Conservation (phyloP, 2,888 invertebrate species). For the Periphyllus acericola region DNA sequence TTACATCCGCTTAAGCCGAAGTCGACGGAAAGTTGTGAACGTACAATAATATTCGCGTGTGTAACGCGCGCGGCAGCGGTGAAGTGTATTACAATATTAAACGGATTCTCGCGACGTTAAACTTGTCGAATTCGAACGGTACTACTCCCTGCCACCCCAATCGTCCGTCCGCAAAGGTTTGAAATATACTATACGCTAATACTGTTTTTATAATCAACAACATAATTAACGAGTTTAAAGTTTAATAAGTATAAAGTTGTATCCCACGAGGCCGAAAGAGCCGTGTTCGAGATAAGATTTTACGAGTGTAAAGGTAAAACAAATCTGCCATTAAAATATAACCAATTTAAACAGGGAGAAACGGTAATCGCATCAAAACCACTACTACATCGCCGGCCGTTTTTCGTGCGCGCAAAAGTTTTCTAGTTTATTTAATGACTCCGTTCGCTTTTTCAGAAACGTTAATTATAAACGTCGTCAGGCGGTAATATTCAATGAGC, state of each 20-base stretch:
- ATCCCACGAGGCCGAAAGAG: slow-evolving; percentile 39
- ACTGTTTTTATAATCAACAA: slow-evolving; percentile 34
- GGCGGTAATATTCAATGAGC: slow-evolving; percentile 56
- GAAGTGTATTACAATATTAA: too few species aligned
- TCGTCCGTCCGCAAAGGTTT: not conserved
- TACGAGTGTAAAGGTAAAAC: slow-evolving; percentile 52
- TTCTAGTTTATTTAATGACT: slow-evolving; percentile 54
- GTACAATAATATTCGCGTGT: too few species aligned
- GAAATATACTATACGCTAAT: not conserved
- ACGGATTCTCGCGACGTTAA: not conserved
- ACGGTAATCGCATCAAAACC: slow-evolving; percentile 55
- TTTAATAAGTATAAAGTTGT: slow-evolving; percentile 47
- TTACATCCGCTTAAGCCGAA: too few species aligned
- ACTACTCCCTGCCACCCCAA: not conserved
- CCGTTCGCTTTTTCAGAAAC: slow-evolving; percentile 31
- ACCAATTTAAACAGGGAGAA: slow-evolving; percentile 44
- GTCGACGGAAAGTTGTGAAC: too few species aligned
- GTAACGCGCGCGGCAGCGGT: too few species aligned
- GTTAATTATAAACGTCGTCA: slow-evolving; percentile 34
- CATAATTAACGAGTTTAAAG: slow-evolving; percentile 54
- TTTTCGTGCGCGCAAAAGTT: slow-evolving; percentile 26
- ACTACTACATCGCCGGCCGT: slow-evolving; percentile 33
- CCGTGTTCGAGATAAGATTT: slow-evolving; percentile 39
- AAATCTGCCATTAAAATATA: slow-evolving; percentile 57
- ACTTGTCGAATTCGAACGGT: not conserved